Evolutionary conservation across 2,888 invertebrate genomes (phyloP), one percentile per base, ranked within the genome.

Genomic region (Dusona sp.): DNA sequence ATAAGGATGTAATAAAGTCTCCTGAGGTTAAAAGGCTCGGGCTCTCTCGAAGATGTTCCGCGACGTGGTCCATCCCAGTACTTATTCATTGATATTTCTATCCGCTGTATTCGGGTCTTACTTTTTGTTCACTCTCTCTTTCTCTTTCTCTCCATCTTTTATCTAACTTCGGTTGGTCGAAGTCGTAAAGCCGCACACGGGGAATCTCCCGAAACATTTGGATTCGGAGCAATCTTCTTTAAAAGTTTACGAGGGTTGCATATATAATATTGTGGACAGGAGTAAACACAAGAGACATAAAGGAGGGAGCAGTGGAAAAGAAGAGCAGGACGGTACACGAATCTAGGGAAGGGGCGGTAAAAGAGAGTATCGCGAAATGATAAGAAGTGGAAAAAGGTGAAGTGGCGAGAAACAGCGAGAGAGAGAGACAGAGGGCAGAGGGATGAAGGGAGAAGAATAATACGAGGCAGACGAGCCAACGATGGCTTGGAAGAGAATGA

Each of bases 221-320:
- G 83, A 87, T 88, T 86, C 83, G 73, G 72, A 83, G 87, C 87
- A 89, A 88, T 89, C 84, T 89, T 85, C 86, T 83, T 88, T 82
- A 86, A 89, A 88, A 87, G 77, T 89, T 87, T 89, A 87, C 84
- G 87, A 88, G 85, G 70, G 61, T 67, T 72, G 73, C 67, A 82
- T 81, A 29, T 81, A 83, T 74, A 74, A 87, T 85, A 68, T 29
- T 77, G 54, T 70, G 79, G 48, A 72, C 68, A 64, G 74, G 48
- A 73, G 65, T 51, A 70, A 65, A 79, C 29, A 64, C n/a, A 54
- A 16, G 45, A 16, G 72, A 72, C 45, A 72, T 3, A 2, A 72
- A 36, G 45, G 45, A 73, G 38, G 64, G 61, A 29, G 22, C n/a
- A 57, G 57, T 72, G 48, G 0, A 11, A 29, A 45, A 51, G 67